These are phyloP conservation scores for Nesidiocoris tenuis DNA, from an alignment of 2,888 invertebrate genomes.

Conservation along the genomic window DNA sequence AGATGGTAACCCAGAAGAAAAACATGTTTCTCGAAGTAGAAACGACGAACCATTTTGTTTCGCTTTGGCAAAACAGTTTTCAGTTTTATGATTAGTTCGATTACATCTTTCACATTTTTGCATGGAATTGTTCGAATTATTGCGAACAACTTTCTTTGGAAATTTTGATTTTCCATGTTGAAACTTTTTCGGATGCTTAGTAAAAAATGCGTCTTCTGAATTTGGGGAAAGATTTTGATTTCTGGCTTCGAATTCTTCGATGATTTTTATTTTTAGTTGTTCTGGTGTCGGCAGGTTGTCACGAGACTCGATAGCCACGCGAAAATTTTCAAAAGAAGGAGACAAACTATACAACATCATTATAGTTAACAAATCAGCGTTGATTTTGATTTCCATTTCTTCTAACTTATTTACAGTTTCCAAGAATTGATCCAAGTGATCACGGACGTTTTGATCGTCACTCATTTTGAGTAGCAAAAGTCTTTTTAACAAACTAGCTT, in stretches of 20 bases:
- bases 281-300: conserved; percentile 25
- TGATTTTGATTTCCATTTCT: conserved; percentile 17
- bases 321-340: too few species aligned
- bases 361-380: conserved; percentile 19
- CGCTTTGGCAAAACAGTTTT: conserved; percentile 16
- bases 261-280: too few species aligned
- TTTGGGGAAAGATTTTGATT: conserved; percentile 2
- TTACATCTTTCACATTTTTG: conserved; percentile 3
- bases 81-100: conserved; percentile 4
- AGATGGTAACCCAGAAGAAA: conserved; percentile 3
- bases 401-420: conserved; percentile 34
- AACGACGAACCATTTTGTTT: conserved; percentile 5
- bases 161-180: too few species aligned
- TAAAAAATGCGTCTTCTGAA: conserved; percentile 26
- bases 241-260: too few species aligned
- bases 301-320: conserved; percentile 32
- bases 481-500: too few species aligned
- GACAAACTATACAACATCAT: conserved; percentile 30
- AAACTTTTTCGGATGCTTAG: too few species aligned
- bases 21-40: conserved; percentile 8
- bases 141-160: too few species aligned
- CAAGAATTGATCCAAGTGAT: too few species aligned
- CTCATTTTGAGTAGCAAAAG: too few species aligned
- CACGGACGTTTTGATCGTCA: too few species aligned
- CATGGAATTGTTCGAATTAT: too few species aligned